phyloP scores from a whole-genome alignment of 2,797 vertebrate genomes.

The Ptychadena robeensis region DNA sequence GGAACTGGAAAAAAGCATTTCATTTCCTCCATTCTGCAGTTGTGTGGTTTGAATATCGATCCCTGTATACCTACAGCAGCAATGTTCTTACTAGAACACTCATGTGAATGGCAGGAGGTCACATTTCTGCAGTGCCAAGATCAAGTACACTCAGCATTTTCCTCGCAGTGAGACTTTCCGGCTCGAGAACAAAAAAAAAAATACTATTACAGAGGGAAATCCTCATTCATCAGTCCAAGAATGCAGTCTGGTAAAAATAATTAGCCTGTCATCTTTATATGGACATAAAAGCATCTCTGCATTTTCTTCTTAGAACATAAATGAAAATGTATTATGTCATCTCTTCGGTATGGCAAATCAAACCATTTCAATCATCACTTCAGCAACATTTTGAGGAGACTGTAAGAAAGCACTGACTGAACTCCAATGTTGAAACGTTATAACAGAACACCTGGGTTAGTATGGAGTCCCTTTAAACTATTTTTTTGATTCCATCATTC shows the following conservation, averaged over 20 bases:
- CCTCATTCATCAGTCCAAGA: not conserved
- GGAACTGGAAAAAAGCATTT: not conserved
- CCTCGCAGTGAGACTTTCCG: constrained; percentile 5
- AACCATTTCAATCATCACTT: constrained; percentile 1
- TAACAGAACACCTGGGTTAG: no score
- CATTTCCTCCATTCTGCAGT: not conserved
- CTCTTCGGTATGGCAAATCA: not conserved
- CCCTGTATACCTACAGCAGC: not conserved
- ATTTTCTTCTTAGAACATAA: not conserved
- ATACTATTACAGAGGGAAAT: constrained; percentile 8
- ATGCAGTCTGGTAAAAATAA: not conserved
- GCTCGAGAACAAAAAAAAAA: constrained; percentile 1
- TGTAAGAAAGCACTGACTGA: not conserved
- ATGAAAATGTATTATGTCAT: constrained; percentile 8
- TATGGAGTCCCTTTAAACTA: not conserved
- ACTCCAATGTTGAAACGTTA: no score
- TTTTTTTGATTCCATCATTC: constrained; percentile 11
- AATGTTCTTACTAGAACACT: constrained; percentile 2
- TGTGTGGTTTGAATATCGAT: not conserved
- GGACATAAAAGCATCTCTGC: not conserved
- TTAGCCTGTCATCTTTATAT: not conserved
- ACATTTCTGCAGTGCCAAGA: not conserved
- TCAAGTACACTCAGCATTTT: not conserved
- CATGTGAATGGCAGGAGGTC: not conserved
- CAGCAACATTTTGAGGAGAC: not conserved